Evolutionary conservation across 2,113 vertebrate species (phyloP), one percentile per base, ranked within the genome.

Genomic region (Catharus fuscescens): DNA sequence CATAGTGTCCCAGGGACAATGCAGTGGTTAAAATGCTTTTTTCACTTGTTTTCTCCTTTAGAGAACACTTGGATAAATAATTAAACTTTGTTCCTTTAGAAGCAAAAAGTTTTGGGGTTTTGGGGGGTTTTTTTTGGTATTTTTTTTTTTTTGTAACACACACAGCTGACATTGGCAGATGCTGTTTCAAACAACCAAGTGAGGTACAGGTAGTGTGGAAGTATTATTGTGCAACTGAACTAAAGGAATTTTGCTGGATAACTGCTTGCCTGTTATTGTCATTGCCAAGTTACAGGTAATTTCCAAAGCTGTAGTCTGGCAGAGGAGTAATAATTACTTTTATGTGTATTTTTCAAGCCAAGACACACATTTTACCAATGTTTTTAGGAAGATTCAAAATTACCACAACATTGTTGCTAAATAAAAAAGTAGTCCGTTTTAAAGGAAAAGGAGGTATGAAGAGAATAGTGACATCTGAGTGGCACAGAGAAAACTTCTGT

Each of bases 271-370:
- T 92, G 15, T 77, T 93, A 38, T 6, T 91, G 69, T 91, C 72
- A 56, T 71, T 85, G 59, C 32, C 88, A 90, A 92, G 66, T 71
- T 56, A 69, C 50, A 93, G 79, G 69, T 42, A 65, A 82, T 80
- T 95, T 92, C 85, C 60, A 80, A 88, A 80, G 47, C 54, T 78
- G 26, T 54, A 82, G 76, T 80, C 79, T 92, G 88, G 34, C 54
- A 92, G 76, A 86, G 73, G 40, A 73, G 38, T 32, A 94, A 56
- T 48, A 87, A 76, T 91, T 97, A 59, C 79, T 80, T 94, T 88
- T 90, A 42, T 73, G 18, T 66, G n/a, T 86, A 62, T 92, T 93
- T 94, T 93, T 80, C 64, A 90, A 88, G 54, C 86, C 64, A 90
- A 88, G 85, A 73, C 18, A 70, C 38, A 70, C 42, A 38, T 92